phyloP scores from a whole-genome alignment of 2,113 vertebrate genomes.

The human region DNA sequence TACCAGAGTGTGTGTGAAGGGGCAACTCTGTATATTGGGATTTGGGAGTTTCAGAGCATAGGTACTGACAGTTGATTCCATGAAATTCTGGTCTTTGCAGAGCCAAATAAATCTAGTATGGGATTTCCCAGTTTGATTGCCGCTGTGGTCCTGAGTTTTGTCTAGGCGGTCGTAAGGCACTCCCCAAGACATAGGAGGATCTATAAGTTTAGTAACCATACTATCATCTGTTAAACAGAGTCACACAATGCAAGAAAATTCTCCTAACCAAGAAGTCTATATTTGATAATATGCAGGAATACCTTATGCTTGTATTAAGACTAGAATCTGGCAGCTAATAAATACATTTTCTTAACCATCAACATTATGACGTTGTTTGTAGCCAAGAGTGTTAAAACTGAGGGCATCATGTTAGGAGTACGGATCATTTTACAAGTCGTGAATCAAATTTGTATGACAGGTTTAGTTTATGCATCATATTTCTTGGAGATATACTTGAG shows the following conservation, averaged over 20 bases:
- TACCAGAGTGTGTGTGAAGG: background rate
- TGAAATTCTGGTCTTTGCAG: background rate
- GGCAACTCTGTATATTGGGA: background rate
- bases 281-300: background rate
- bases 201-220: background rate
- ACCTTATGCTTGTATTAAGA: background rate
- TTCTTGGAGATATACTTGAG: background rate
- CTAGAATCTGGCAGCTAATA: background rate
- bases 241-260: background rate
- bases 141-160: background rate
- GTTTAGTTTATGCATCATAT: background rate
- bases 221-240: background rate
- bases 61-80: fast-evolving
- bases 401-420: background rate
- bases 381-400: background rate
- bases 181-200: background rate
- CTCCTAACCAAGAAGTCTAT: background rate
- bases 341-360: background rate
- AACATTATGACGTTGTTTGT: background rate
- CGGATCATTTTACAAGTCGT: background rate
- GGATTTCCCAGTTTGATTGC: background rate
- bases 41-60: background rate
- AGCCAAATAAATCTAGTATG: background rate
- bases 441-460: background rate
- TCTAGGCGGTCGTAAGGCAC: background rate